These are phyloP conservation scores for Nephila pilipes DNA, from an alignment of 1,140 invertebrate species.

Conservation along the genomic window DNA sequence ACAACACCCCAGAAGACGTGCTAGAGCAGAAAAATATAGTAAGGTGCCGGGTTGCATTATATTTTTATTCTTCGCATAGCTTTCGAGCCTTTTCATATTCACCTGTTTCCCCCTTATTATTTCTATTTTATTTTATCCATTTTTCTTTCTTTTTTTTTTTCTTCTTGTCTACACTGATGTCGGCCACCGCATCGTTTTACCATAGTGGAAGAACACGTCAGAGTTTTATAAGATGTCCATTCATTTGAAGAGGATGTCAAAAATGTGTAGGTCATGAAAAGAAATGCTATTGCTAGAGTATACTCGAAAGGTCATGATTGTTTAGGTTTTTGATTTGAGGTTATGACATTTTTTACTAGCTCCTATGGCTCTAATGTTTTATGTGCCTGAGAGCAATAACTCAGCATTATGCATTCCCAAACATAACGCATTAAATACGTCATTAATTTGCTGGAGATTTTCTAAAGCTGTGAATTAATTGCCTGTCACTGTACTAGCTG, in stretches of 20 bases:
- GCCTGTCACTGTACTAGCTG: background rate
- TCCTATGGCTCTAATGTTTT: constrained; percentile 5
- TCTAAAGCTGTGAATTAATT: constrained; percentile 23
- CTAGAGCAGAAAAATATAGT: background rate
- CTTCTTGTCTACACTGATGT: background rate
- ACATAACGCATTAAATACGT: background rate
- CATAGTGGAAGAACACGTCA: background rate
- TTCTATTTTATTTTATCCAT: background rate
- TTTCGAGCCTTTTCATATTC: background rate
- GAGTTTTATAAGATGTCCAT: constrained; percentile 18
- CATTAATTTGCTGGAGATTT: background rate
- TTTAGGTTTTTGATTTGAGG: constrained; percentile 21
- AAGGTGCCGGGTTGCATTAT: background rate
- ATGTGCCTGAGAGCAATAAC: background rate
- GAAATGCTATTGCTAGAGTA: background rate
- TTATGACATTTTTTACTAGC: constrained; percentile 8
- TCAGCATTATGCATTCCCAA: background rate
- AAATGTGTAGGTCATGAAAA: constrained; percentile 20
- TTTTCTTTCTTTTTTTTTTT: background rate
- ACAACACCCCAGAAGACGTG: background rate
- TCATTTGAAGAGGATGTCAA: constrained; percentile 22
- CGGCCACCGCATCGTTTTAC: constrained; percentile 21
- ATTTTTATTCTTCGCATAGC: background rate
- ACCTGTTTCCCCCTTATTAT: background rate
- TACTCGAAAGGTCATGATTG: constrained; percentile 3